Evolutionary conservation across 2,888 invertebrate species (phyloP).

Genomic region (Psylliodes chrysocephalus): DNA sequence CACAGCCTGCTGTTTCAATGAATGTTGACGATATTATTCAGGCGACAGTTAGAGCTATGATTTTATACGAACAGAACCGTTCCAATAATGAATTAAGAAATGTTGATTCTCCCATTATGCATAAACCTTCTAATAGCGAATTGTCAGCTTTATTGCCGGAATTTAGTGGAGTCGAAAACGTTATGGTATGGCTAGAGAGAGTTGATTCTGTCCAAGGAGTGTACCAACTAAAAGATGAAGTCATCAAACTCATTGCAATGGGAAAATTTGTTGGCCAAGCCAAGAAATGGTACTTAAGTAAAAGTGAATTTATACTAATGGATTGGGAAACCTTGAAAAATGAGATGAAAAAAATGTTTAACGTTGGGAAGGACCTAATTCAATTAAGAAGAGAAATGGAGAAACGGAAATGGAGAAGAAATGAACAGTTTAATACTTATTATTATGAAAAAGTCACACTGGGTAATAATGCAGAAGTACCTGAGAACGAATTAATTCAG

Average conservation of each 20-base stretch:
- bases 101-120: no score
- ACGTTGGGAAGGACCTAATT: no score
- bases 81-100: no score
- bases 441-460: no score
- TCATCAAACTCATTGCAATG: neutral
- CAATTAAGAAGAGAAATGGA: no score
- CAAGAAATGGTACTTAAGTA: slow-evolving; percentile 1
- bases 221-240: neutral
- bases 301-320: slow-evolving; percentile 1
- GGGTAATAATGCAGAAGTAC: no score
- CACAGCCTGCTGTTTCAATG: neutral
- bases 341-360: neutral
- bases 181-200: neutral
- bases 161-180: neutral
- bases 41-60: neutral
- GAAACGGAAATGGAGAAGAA: no score
- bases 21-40: neutral
- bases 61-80: neutral
- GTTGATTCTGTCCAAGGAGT: neutral
- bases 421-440: no score
- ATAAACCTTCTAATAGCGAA: neutral
- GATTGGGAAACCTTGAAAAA: neutral
- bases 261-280: slow-evolving; percentile 6
- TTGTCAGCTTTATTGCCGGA: neutral
- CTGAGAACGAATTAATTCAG: slow-evolving; percentile 3